These are phyloP conservation scores for Trypoxylus dichotomus DNA, from an alignment of 1,140 invertebrate species.

Conservation along the genomic window DNA sequence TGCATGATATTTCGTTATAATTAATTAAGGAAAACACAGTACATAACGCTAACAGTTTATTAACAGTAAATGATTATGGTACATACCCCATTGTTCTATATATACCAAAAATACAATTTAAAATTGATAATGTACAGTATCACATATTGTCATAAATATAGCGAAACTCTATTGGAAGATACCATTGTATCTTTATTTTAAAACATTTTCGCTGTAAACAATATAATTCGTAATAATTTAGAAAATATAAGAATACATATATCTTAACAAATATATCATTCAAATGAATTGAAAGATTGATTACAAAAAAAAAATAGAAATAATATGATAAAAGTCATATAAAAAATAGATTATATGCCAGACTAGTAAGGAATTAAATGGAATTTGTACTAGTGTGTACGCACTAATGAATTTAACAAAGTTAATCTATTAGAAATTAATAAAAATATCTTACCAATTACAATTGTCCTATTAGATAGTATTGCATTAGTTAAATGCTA, in stretches of 20 bases:
- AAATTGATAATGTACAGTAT: conserved; percentile 31
- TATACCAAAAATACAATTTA: conserved; percentile 27
- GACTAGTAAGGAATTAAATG: background rate
- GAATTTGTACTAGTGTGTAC: background rate
- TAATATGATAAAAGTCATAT: background rate
- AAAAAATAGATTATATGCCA: background rate
- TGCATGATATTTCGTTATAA: too few species aligned
- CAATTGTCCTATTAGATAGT: conserved; percentile 2
- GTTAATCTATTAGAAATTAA: background rate
- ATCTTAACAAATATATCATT: background rate
- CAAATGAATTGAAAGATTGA: background rate
- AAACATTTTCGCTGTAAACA: background rate
- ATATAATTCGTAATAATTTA: background rate
- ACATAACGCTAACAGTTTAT: conserved; percentile 11
- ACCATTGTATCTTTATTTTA: background rate
- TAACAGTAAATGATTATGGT: conserved; percentile 23
- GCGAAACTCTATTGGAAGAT: conserved; percentile 22
- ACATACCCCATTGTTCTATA: background rate
- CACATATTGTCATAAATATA: conserved; percentile 29
- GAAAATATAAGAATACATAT: background rate
- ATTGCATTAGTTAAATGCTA: conserved; percentile 19
- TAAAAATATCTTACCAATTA: background rate
- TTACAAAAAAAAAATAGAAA: background rate
- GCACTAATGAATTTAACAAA: background rate
- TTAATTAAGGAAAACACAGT: too few species aligned